Base-by-base conservation (phyloP, 2,888 invertebrate species). In the Clusia tigrina region DNA sequence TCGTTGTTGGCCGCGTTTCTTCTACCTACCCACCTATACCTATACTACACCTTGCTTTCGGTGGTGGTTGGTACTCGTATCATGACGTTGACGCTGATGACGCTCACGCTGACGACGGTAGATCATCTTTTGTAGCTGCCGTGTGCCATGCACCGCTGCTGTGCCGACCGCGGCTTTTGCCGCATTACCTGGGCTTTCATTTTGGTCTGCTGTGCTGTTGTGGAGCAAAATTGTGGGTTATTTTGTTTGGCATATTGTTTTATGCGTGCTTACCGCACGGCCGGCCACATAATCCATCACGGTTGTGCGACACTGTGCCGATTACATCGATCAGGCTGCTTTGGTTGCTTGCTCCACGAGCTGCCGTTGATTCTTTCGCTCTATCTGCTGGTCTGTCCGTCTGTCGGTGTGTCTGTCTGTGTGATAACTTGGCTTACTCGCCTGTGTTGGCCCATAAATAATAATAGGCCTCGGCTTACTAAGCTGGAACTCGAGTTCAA, bases 121-220 rank as follows among this genome's bases (percentile, higher is more conserved):
- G 37, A 20, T 38, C 55, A 55, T 55, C 55, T 18, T 9, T 12
- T 38, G 42, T 32, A 5, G 57, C 46, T 57, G 57, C 22, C 57
- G 57, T 25, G 42, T 37, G 42, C 42, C 42, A 48, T 42, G 18
- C 38, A 58, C 5, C 12, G 51, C 48, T 38, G 52, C 42, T 32
- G 64, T 58, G 48, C 61, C 46, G 42, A 60, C 67, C 64, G 71
- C 74, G 54, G 17, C 10, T 22, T 48, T 12, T 42, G 52, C 52
- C 23, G 23, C 23, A 53, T 53, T 26, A 54, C 26, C 54, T 10
- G 20, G 23, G 22, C 24, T 24, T 17, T 52, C 22, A 52, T 22
- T 24, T 18, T 52, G 26, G 18, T 22, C 17, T 25, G 48, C 52
- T 58, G 58, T 37, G 20, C n/a, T 42, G 42, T 10, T 42, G 42